phyloP scores from a whole-genome alignment of 2,797 vertebrate genomes.

The Paramormyrops hopkinsi region DNA sequence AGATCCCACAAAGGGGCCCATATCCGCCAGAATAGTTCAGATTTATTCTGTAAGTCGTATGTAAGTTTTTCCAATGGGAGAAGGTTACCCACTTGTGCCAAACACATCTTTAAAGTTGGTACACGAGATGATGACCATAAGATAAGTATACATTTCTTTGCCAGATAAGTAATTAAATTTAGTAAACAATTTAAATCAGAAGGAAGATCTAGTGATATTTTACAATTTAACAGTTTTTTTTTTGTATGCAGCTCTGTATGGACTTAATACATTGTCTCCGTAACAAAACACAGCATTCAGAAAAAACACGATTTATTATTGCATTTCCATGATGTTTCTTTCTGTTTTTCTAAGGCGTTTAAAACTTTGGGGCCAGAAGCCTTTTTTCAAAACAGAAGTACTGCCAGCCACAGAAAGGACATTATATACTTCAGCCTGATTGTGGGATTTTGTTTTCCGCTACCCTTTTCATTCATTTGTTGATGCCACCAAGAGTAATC shows the following conservation, averaged over 20 bases:
- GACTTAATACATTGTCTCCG: not conserved
- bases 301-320: not conserved
- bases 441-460: not conserved
- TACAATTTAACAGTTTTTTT: too few relatives aligned
- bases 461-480: not conserved
- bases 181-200: too few relatives aligned
- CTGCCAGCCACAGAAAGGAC: not conserved
- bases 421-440: not conserved
- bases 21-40: too few relatives aligned
- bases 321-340: not conserved
- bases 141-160: too few relatives aligned
- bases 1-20: too few relatives aligned
- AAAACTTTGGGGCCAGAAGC: not conserved
- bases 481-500: not conserved
- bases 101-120: too few relatives aligned
- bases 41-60: too few relatives aligned
- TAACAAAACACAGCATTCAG: not conserved
- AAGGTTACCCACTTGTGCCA: too few relatives aligned
- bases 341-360: not conserved
- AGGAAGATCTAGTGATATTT: too few relatives aligned
- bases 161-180: too few relatives aligned
- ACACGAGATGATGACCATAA: too few relatives aligned
- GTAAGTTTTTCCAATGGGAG: too few relatives aligned
- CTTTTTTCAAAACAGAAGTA: not conserved
- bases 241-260: not conserved